Evolutionary conservation across 2,113 vertebrate genomes (phyloP).

Genomic region (Upupa epops): DNA sequence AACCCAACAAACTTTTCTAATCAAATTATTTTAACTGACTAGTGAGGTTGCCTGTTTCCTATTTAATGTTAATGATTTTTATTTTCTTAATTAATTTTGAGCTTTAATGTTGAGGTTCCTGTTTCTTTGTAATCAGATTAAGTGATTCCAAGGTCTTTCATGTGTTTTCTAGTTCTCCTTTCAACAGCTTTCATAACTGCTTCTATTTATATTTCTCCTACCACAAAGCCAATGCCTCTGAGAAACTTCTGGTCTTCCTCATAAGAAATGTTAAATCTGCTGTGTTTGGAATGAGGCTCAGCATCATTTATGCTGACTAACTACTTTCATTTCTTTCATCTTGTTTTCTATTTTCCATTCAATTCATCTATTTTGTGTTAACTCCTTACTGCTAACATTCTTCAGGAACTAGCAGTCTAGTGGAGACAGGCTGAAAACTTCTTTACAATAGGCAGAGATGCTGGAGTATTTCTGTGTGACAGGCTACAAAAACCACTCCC

Average conservation of each 20-base stretch:
- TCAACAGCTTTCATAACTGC: constrained; percentile 41
- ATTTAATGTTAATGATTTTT: constrained; percentile 25
- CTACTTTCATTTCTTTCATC: constrained; percentile 41
- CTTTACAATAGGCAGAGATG: neutral
- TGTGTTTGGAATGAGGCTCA: constrained; percentile 15
- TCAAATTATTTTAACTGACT: neutral
- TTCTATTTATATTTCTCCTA: constrained; percentile 54
- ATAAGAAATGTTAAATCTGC: constrained; percentile 32
- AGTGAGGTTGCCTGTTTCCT: neutral
- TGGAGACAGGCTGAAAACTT: neutral
- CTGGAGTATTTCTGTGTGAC: neutral
- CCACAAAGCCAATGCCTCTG: constrained; percentile 21
- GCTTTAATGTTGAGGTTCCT: constrained; percentile 35
- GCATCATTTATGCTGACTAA: constrained; percentile 14
- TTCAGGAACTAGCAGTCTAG: neutral
- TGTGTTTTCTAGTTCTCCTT: constrained; percentile 38
- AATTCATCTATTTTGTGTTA: neutral
- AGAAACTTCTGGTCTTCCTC: neutral
- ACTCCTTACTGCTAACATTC: neutral
- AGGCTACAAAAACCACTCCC: neutral
- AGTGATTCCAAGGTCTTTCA: constrained; percentile 45
- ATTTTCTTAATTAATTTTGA: constrained; percentile 50
- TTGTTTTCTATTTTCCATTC: neutral
- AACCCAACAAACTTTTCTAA: neutral
- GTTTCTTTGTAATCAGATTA: constrained; percentile 38